phyloP scores from a whole-genome alignment of 2,888 invertebrate genomes.

The Drosophila phalerata region DNA sequence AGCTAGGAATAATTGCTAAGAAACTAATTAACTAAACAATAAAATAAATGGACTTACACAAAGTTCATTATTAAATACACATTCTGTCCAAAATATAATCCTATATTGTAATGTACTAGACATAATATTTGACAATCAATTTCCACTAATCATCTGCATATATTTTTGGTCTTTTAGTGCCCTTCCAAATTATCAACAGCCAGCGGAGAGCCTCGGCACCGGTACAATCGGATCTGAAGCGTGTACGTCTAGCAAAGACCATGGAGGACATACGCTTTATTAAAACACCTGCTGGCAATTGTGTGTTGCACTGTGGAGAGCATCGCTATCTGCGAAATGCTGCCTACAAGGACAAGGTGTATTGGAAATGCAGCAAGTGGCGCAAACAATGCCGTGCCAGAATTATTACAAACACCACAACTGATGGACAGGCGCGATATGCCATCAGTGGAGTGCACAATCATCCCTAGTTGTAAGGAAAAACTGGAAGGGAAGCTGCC shows the following conservation, averaged over 20 bases:
- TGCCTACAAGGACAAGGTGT: conserved; percentile 84
- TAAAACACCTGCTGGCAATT: conserved; percentile 83
- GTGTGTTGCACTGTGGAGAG: conserved; percentile 82
- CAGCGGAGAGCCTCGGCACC: conserved; percentile 23
- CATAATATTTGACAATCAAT: no score
- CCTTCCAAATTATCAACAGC: conserved; percentile 34
- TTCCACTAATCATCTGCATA: conserved; percentile 4
- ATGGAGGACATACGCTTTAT: conserved; percentile 79
- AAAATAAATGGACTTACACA: conserved; percentile 28
- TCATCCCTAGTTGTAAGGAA: conserved; percentile 67
- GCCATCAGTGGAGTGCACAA: conserved; percentile 84
- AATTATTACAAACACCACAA: conserved; percentile 82
- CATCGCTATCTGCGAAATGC: conserved; percentile 85
- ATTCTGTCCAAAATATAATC: conserved; percentile 3
- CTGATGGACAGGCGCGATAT: conserved; percentile 58
- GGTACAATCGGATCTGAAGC: conserved; percentile 51
- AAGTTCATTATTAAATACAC: conserved; percentile 11
- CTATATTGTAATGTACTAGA: conserved; percentile 1
- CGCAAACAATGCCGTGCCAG: conserved; percentile 84
- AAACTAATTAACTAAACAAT: conserved; percentile 24
- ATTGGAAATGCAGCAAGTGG: conserved; percentile 86
- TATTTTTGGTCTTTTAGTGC: conserved; percentile 41
- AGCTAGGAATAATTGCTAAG: conserved; percentile 34
- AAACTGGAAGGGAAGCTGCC: neutral
- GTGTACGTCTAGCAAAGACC: conserved; percentile 69